A percentile compares a stretch with the other conserved stretches of the same genome.
Evolutionary conservation across 1,140 invertebrate species (phyloP).

Genomic region (Pseudomyrmex sp.): DNA sequence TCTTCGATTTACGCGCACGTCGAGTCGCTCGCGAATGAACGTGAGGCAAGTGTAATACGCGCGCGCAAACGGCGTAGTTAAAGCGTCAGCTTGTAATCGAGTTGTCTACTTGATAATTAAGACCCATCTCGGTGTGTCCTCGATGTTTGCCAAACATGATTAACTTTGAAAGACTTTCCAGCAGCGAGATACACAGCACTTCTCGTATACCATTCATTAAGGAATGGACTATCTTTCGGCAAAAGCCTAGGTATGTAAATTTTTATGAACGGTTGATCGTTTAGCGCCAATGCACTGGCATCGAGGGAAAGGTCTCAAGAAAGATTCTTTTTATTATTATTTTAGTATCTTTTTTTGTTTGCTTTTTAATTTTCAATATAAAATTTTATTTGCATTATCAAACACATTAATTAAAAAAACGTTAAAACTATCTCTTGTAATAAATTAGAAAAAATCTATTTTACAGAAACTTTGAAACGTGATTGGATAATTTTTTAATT

Average conservation of each 20-base stretch:
- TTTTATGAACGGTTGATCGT: not conserved
- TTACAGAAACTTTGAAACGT: not conserved
- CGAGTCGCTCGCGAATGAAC: slow-evolving; percentile 46
- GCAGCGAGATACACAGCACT: slow-evolving; percentile 39
- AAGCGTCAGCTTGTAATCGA: slow-evolving; percentile 69
- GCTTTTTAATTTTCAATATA: not conserved
- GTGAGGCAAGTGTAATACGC: slow-evolving; percentile 5
- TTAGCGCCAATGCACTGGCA: not conserved
- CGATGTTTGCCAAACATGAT: slow-evolving; percentile 67
- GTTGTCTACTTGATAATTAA: slow-evolving; percentile 69
- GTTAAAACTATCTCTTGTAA: not conserved
- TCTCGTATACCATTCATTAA: slow-evolving; percentile 36
- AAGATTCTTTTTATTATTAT: not conserved
- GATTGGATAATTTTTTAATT: slow-evolving; percentile 27
- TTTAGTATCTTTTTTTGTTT: not conserved
- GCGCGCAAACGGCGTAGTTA: slow-evolving; percentile 65
- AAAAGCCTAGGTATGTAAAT: slow-evolving; percentile 17
- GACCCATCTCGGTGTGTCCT: slow-evolving; percentile 45
- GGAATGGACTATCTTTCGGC: slow-evolving; percentile 1
- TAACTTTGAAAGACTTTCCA: slow-evolving; percentile 61
- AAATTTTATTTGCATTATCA: not conserved
- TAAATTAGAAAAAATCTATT: not conserved
- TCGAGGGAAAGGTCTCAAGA: not conserved
- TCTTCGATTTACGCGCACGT: not conserved
- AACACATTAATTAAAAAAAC: not conserved